A percentile compares a stretch with the other conserved stretches of the same genome.
phyloP scores from a whole-genome alignment of 2,113 vertebrate genomes.

The Poecile atricapillus region DNA sequence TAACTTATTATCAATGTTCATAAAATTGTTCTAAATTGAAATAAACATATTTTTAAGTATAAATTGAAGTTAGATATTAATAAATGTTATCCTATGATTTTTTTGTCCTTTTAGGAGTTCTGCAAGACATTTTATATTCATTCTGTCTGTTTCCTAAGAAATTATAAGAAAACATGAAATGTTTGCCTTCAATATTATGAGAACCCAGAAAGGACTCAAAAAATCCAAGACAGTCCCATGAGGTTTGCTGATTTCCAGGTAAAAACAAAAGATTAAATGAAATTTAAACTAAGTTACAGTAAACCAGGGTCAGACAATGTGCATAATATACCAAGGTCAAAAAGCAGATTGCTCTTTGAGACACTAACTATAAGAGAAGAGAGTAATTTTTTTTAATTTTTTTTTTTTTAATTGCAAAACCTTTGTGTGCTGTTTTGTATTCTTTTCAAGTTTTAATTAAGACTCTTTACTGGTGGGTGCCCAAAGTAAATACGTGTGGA shows the following conservation, averaged over 20 bases:
- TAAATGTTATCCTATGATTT: background rate
- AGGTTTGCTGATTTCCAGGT: background rate
- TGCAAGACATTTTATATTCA: background rate
- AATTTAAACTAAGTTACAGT: background rate
- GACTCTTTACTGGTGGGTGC: background rate
- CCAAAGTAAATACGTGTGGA: conserved; percentile 9
- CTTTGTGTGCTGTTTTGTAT: background rate
- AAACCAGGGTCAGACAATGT: background rate
- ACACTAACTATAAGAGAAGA: background rate
- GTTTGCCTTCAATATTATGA: background rate
- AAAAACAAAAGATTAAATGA: background rate
- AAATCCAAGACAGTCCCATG: background rate
- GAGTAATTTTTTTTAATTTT: background rate
- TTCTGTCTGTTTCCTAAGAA: background rate
- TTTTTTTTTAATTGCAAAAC: background rate
- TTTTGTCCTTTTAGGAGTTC: background rate
- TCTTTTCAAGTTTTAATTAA: conserved; percentile 53
- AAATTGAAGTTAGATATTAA: background rate
- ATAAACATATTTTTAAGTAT: background rate
- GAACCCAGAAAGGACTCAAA: background rate
- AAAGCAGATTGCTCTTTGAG: background rate
- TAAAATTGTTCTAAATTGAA: background rate
- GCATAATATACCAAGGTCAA: background rate
- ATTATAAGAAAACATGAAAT: background rate
- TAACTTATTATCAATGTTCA: background rate